These are phyloP conservation scores for Passerculus sandwichensis DNA, from an alignment of 2,797 vertebrate genomes.

Conservation along the genomic window DNA sequence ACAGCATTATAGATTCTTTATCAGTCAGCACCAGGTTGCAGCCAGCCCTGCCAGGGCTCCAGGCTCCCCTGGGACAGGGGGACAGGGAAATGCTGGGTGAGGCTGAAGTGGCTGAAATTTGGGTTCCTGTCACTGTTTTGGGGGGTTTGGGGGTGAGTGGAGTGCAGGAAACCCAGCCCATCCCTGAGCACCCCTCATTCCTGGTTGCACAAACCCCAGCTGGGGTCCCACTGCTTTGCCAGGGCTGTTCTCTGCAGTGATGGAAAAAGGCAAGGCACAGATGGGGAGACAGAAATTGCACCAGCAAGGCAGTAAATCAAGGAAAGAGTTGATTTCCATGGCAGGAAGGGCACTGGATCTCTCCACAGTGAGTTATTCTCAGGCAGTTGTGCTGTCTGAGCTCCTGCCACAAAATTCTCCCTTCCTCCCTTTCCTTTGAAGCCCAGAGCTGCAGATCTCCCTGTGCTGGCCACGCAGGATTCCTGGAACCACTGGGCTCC, in stretches of 20 bases:
- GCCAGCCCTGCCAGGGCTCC: accelerated
- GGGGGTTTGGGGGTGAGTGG: not conserved
- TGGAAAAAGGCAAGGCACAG: not conserved
- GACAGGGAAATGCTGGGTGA: not conserved
- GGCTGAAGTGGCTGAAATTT: not conserved
- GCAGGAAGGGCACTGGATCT: not conserved
- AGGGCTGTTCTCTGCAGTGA: not conserved
- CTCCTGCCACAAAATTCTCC: not conserved
- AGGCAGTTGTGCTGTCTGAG: not conserved
- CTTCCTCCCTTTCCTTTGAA: not conserved
- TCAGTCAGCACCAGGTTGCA: not conserved
- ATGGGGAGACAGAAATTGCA: not conserved
- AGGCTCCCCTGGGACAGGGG: not conserved
- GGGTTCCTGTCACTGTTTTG: not conserved
- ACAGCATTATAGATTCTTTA: not conserved
- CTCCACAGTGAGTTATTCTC: not conserved
- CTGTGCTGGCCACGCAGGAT: not conserved
- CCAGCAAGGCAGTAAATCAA: not conserved
- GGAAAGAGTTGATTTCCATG: not conserved
- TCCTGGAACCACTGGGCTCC: not conserved
- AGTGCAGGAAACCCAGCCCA: not conserved
- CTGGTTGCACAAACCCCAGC: not conserved
- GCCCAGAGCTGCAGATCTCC: not conserved
- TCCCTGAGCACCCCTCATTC: not conserved
- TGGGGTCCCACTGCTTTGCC: not conserved